These are phyloP conservation scores for Lagorchestes hirsutus DNA, from an alignment of 2,797 vertebrate genomes.

Conservation along the genomic window DNA sequence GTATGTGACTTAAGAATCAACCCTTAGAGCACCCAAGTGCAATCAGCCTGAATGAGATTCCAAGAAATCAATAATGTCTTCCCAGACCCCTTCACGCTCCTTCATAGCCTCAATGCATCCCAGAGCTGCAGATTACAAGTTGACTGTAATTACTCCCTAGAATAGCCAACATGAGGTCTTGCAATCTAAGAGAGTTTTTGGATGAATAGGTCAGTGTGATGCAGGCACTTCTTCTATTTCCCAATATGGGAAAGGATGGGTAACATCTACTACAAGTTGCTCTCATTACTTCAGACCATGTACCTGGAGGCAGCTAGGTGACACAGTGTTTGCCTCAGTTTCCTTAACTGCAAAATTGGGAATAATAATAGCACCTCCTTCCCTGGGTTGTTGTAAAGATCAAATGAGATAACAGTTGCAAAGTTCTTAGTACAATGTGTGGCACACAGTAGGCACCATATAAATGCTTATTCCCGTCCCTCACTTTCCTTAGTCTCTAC, in stretches of 20 bases:
- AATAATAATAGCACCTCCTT: not conserved
- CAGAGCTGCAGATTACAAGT: conserved; percentile 61
- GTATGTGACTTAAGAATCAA: conserved; percentile 58
- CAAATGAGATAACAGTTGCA: not conserved
- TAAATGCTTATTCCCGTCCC: not conserved
- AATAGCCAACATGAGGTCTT: conserved; percentile 68
- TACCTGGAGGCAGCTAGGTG: conserved; percentile 2
- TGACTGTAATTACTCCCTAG: conserved; percentile 63
- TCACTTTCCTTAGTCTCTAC: not conserved
- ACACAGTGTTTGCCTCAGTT: not conserved
- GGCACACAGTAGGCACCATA: not conserved
- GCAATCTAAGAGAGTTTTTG: conserved; percentile 69
- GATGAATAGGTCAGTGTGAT: conserved; percentile 58
- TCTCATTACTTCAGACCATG: conserved; percentile 26
- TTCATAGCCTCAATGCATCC: conserved; percentile 52
- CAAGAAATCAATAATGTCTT: conserved; percentile 79
- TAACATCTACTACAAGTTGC: not conserved
- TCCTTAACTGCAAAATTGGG: not conserved
- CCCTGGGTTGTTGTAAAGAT: not conserved
- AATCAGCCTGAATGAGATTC: conserved; percentile 77
- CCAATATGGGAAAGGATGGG: conserved; percentile 12
- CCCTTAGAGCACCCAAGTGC: conserved; percentile 62
- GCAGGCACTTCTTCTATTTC: conserved; percentile 51
- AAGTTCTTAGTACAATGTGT: not conserved
- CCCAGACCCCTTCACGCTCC: conserved; percentile 68